Percentiles rank a stretch among this genome's conserved stretches.
phyloP scores from a whole-genome alignment of 2,113 vertebrate genomes.

The Nothocercus nigrocapillus region DNA sequence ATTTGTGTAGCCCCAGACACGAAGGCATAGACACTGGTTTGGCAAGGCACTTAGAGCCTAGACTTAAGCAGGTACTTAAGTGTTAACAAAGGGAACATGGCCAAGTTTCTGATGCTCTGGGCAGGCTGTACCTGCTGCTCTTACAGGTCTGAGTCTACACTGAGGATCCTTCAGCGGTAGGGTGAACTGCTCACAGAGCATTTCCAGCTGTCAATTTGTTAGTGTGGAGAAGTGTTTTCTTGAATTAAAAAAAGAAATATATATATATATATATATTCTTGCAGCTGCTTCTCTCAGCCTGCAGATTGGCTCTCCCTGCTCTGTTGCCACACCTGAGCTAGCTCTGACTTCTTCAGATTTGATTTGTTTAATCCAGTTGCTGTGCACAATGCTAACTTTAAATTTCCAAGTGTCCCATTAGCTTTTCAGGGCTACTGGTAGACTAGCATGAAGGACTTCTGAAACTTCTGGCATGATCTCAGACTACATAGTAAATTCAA shows the following conservation, averaged over 20 bases:
- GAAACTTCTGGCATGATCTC: slow-evolving; percentile 82
- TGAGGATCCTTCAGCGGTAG: not conserved
- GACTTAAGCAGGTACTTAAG: not conserved
- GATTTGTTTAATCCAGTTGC: not conserved
- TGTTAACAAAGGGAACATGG: not conserved
- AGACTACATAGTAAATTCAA: slow-evolving; percentile 80
- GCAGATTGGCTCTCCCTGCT: not conserved
- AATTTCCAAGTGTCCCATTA: slow-evolving; percentile 16
- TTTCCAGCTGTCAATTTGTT: not conserved
- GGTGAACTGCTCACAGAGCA: not conserved
- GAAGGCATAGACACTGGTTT: not conserved
- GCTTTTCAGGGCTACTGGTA: slow-evolving; percentile 76
- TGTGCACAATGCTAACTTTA: not conserved
- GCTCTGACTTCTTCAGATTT: not conserved
- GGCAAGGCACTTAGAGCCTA: not conserved
- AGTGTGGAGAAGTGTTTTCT: not conserved
- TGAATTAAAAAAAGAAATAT: not conserved
- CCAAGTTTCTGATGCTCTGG: not conserved
- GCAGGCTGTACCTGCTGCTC: not conserved
- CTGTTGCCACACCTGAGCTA: not conserved
- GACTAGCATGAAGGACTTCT: slow-evolving; percentile 76
- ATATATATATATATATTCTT: not conserved
- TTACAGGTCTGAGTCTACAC: too few relatives aligned
- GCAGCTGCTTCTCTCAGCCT: not conserved
- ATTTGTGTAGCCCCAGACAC: not conserved